These are phyloP conservation scores for Crioceris asparagi DNA, from an alignment of 2,888 invertebrate species.

Conservation along the genomic window DNA sequence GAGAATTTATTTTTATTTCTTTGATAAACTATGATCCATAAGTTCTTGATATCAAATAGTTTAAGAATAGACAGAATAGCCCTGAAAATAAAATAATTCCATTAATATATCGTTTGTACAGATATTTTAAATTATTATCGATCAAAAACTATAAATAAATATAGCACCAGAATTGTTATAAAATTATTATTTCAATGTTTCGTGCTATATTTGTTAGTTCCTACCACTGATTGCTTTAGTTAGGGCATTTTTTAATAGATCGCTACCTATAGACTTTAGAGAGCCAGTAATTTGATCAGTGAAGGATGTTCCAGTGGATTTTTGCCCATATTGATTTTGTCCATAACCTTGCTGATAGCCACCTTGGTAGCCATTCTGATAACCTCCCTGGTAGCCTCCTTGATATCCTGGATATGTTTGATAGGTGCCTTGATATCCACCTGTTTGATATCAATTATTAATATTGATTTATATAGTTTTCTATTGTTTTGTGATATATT, in stretches of 20 bases:
- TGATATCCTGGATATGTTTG: constrained; percentile 19
- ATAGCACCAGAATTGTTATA: no score
- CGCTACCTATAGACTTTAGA: constrained; percentile 35
- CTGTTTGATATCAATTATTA: no score
- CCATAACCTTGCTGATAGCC: constrained; percentile 12
- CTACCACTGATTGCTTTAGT: constrained; percentile 21
- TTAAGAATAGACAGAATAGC: constrained; percentile 34
- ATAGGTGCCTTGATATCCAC: constrained; percentile 18
- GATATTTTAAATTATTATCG: no score
- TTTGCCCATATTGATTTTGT: constrained; percentile 16
- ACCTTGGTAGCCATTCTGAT: no score
- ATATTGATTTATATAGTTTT: no score
- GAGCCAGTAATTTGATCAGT: constrained; percentile 32
- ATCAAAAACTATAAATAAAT: no score
- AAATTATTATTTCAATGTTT: no score
- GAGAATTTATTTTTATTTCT: neutral
- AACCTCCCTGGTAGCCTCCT: constrained; percentile 24
- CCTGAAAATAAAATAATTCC: constrained; percentile 35
- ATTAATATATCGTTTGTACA: no score
- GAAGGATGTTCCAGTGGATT: constrained; percentile 24
- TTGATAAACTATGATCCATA: constrained; percentile 10
- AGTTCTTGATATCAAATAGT: constrained; percentile 19
- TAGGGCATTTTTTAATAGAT: constrained; percentile 32
- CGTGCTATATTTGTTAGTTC: constrained; percentile 6
- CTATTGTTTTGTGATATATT: no score